These are phyloP conservation scores for Tubulanus polymorphus DNA, from an alignment of 2,888 invertebrate species.

Conservation along the genomic window DNA sequence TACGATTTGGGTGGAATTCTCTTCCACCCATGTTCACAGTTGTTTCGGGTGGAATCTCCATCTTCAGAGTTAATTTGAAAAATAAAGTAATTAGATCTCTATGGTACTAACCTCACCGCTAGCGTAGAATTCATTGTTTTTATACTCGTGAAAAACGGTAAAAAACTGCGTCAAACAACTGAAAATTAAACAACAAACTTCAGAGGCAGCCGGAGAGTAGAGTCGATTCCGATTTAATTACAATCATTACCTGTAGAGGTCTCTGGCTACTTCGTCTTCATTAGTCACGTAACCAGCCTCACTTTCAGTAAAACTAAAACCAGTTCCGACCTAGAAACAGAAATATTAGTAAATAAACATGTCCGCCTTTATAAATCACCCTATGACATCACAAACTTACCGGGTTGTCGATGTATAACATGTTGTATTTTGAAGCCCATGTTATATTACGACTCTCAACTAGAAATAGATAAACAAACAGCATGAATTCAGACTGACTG, in stretches of 20 bases:
- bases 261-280: conserved; percentile 74
- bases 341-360: conserved; percentile 1
- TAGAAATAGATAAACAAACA: conserved; percentile 22
- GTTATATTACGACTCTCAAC: conserved; percentile 66
- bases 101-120: conserved; percentile 72
- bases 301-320: conserved; percentile 80
- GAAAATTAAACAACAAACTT: no score
- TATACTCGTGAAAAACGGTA: conserved; percentile 72
- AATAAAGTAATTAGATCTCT: no score
- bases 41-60: no score
- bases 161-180: conserved; percentile 68
- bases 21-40: no score
- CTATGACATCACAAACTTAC: conserved; percentile 64
- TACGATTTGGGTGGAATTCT: no score
- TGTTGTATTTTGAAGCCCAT: conserved; percentile 74
- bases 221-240: neutral
- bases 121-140: conserved; percentile 73
- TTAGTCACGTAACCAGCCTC: conserved; percentile 74
- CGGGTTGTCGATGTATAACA: conserved; percentile 89
- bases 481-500: conserved; percentile 1
- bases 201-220: neutral
- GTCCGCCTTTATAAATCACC: neutral
- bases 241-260: conserved; percentile 63
- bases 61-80: no score
- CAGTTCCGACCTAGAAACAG: conserved; percentile 53